Evolutionary conservation across 2,888 invertebrate genomes (phyloP), one percentile per base, ranked within the genome.

Genomic region (Diarsia dahlii): DNA sequence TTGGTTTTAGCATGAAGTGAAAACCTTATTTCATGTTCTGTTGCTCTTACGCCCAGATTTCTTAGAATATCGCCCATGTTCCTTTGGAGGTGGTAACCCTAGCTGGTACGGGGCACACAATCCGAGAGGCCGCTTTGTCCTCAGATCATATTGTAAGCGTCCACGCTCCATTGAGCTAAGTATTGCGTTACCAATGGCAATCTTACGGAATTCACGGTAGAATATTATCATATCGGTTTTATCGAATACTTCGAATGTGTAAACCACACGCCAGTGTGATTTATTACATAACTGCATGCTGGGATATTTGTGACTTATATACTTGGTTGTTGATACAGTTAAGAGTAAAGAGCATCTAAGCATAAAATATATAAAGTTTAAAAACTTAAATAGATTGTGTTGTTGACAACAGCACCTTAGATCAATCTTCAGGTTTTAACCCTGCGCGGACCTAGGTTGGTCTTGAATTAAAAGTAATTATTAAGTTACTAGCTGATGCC

Each of bases 131-230:
- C 71, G 74, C 77, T 74, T 81, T 80, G 87, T 87, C 73, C 76
- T 72, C 82, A 77, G 85, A 81, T 77, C 78, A 87, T 84, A 84
- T 88, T 85, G 85, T 87, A 82, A 78, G 56, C 76, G 69, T 80
- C 76, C 78, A 87, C 81, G 82, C 80, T 81, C 70, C 78, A 80
- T 65, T 73, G 80, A 67, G 50, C 66, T 74, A 58, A 75, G 69
- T 81, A 78, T 86, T 77, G 62, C 78, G 79, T 78, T 84, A 80
- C 71, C 70, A 60, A 58, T 62, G 28, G 71, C 45, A 65, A 65
- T 71, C 70, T 70, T 58, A 70, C 1, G 18, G 58, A 67, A 77
- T 73, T 62, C 68, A 74, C 46, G 71, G 15, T 23, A 56, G 2
- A 23, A n/a, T 63, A 58, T 64, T 60, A 54, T 62, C 46, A 60